Percentiles rank a stretch among this genome's conserved stretches.
phyloP scores from a whole-genome alignment of 2,797 vertebrate genomes.

The Echeneis naucrates region DNA sequence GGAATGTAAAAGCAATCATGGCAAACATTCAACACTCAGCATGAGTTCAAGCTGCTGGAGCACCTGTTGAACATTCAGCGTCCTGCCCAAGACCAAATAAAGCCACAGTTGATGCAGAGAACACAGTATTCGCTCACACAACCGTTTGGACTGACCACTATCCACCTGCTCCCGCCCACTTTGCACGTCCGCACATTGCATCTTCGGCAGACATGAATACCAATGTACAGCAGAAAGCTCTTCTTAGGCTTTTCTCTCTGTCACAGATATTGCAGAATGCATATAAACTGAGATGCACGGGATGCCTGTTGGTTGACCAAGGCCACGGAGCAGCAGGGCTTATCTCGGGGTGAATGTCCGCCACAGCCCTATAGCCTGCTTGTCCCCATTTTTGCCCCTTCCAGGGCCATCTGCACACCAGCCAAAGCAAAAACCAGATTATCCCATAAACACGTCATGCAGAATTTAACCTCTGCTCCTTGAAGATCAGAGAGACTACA shows the following conservation, averaged over 20 bases:
- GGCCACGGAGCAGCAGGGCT: constrained; percentile 68
- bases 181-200: background rate
- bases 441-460: constrained; percentile 71
- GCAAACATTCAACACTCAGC: background rate
- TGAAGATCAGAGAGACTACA: no score
- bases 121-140: constrained; percentile 18
- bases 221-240: background rate
- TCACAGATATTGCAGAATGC: background rate
- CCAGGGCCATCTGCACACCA: constrained; percentile 78
- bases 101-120: constrained; percentile 15
- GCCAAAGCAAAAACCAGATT: constrained; percentile 82
- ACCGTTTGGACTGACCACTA: background rate
- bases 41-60: background rate
- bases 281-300: constrained; percentile 40
- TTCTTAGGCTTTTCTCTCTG: background rate
- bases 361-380: constrained; percentile 59
- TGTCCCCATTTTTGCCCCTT: constrained; percentile 70
- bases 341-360: constrained; percentile 75
- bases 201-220: background rate
- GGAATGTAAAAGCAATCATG: constrained; percentile 28
- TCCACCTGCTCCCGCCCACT: background rate
- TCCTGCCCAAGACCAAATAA: background rate
- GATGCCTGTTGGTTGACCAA: constrained; percentile 37
- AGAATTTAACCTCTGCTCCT: no score
- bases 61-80: constrained; percentile 10